phyloP scores from a whole-genome alignment of 2,888 invertebrate species.

The Caenorhabditis wallacei region DNA sequence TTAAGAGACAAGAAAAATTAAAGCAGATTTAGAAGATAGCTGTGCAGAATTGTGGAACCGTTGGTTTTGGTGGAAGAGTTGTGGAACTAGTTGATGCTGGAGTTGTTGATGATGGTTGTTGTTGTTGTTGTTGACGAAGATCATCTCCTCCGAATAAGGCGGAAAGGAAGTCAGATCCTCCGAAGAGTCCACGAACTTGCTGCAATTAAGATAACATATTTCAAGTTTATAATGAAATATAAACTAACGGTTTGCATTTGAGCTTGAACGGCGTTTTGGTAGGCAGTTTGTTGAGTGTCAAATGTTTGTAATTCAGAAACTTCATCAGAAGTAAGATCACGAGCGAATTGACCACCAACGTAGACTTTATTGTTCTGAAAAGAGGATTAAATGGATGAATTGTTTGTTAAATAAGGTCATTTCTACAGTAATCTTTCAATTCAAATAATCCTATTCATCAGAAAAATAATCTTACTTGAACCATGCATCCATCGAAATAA shows the following conservation, averaged over 20 bases:
- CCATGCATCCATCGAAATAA: slow-evolving; percentile 81
- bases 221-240: background rate
- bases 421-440: slow-evolving; percentile 10
- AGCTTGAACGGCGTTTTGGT: slow-evolving; percentile 75
- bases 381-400: slow-evolving; percentile 13
- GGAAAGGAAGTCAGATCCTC: slow-evolving; percentile 74
- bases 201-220: slow-evolving; percentile 52
- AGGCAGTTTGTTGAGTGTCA: slow-evolving; percentile 77
- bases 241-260: slow-evolving; percentile 71
- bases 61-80: slow-evolving; percentile 76
- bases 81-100: slow-evolving; percentile 69
- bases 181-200: slow-evolving; percentile 81
- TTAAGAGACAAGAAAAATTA: slow-evolving; percentile 18
- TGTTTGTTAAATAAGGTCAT: slow-evolving; percentile 36
- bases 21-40: slow-evolving; percentile 76
- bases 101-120: slow-evolving; percentile 64
- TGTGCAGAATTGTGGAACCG: slow-evolving; percentile 82
- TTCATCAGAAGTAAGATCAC: slow-evolving; percentile 78
- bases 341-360: slow-evolving; percentile 79
- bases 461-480: slow-evolving; percentile 70
- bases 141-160: slow-evolving; percentile 73
- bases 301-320: slow-evolving; percentile 76
- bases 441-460: slow-evolving; percentile 11
- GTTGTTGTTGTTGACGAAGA: slow-evolving; percentile 19
- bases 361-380: slow-evolving; percentile 81